phyloP scores from a whole-genome alignment of 1,140 invertebrate genomes.

The Bemisia tabaci region DNA sequence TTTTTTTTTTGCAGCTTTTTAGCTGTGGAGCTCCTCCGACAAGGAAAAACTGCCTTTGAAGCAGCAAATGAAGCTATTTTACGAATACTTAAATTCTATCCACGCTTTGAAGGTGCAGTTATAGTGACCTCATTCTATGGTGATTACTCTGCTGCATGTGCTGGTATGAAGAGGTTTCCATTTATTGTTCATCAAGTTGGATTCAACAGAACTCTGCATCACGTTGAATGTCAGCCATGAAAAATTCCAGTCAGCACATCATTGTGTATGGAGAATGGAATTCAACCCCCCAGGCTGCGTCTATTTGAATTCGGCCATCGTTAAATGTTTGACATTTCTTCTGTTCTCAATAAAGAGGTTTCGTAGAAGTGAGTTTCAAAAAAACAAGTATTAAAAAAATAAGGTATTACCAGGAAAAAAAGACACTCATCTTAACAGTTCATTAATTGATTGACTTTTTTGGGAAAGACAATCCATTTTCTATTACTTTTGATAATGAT shows the following conservation, averaged over 20 bases:
- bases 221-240: not conserved
- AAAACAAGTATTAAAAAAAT: too few relatives aligned
- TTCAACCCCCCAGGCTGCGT: too few relatives aligned
- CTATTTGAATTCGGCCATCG: too few relatives aligned
- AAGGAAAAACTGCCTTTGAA: conserved; percentile 47
- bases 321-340: too few relatives aligned
- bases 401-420: too few relatives aligned
- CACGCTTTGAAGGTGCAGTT: conserved; percentile 67
- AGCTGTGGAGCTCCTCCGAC: conserved; percentile 76
- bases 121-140: conserved; percentile 61
- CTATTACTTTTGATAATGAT: too few relatives aligned
- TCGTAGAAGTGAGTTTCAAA: too few relatives aligned
- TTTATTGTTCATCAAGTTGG: conserved; percentile 24
- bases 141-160: conserved; percentile 66
- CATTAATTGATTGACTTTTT: too few relatives aligned
- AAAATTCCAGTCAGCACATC: not conserved
- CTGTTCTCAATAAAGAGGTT: too few relatives aligned
- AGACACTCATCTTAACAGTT: too few relatives aligned
- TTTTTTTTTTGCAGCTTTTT: not conserved
- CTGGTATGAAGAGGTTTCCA: conserved; percentile 59
- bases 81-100: conserved; percentile 58
- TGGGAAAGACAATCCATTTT: too few relatives aligned
- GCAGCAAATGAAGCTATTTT: conserved; percentile 52
- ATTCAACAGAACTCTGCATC: not conserved
- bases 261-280: too few relatives aligned